Evolutionary conservation across 2,888 invertebrate species (phyloP).

Genomic region (Caenorhabditis sp.): DNA sequence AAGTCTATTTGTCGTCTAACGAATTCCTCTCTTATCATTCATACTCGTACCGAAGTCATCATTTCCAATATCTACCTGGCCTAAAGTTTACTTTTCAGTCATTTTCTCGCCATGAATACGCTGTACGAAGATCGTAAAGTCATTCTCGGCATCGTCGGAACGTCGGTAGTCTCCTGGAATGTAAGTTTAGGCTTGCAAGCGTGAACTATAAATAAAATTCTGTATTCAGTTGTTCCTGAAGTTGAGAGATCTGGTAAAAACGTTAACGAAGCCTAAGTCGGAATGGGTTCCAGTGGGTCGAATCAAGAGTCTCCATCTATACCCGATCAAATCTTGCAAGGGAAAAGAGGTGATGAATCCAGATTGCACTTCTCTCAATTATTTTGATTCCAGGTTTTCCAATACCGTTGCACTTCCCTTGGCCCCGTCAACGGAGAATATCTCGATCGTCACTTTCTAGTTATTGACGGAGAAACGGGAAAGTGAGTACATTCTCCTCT

Average conservation of each 20-base stretch:
- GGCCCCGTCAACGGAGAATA: constrained; percentile 63
- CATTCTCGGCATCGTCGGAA: constrained; percentile 54
- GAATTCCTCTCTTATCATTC: constrained; percentile 9
- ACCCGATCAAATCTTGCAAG: constrained; percentile 72
- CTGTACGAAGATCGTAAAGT: constrained; percentile 51
- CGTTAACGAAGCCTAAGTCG: constrained; percentile 12
- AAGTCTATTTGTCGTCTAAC: neutral
- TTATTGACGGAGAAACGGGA: constrained; percentile 65
- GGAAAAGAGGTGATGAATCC: constrained; percentile 64
- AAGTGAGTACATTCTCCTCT: constrained; percentile 18
- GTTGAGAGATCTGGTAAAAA: constrained; percentile 19
- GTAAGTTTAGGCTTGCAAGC: constrained; percentile 28
- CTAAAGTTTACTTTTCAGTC: neutral
- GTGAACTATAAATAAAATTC: neutral
- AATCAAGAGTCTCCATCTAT: constrained; percentile 63
- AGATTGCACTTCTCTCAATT: neutral
- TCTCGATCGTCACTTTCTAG: constrained; percentile 69
- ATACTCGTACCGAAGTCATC: constrained; percentile 8
- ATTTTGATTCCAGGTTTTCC: constrained; percentile 60
- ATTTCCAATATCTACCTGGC: neutral
- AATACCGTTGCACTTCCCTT: constrained; percentile 65
- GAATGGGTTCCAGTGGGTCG: constrained; percentile 67
- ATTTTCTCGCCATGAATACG: constrained; percentile 19
- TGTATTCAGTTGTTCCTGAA: constrained; percentile 26
- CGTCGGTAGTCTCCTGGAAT: constrained; percentile 55